phyloP scores from a whole-genome alignment of 2,888 invertebrate species.

The Loripinus fragilis region DNA sequence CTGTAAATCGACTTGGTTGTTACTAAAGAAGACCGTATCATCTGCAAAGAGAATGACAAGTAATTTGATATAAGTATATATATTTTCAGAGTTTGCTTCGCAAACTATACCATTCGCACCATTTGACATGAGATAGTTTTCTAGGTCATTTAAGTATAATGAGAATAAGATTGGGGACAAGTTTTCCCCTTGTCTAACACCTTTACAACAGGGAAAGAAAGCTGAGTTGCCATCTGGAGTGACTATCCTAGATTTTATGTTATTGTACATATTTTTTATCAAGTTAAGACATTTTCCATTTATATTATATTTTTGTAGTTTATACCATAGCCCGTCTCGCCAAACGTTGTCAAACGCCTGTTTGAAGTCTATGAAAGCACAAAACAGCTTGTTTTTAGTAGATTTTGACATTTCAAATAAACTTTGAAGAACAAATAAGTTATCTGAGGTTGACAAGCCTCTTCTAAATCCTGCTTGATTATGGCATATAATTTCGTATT shows the following conservation, averaged over 20 bases:
- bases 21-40: background rate
- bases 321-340: too few relatives aligned
- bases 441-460: too few relatives aligned
- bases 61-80: background rate
- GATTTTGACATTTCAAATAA: too few relatives aligned
- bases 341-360: too few relatives aligned
- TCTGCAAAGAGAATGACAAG: background rate
- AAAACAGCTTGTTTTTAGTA: too few relatives aligned
- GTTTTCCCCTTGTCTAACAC: background rate
- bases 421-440: too few relatives aligned
- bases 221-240: background rate
- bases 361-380: too few relatives aligned
- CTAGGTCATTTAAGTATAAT: background rate
- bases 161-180: background rate
- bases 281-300: too few relatives aligned
- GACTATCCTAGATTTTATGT: background rate
- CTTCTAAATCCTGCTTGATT: too few relatives aligned
- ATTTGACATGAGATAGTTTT: background rate
- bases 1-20: background rate
- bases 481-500: too few relatives aligned
- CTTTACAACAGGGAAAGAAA: background rate
- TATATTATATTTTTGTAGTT: too few relatives aligned
- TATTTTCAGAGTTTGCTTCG: background rate
- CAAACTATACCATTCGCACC: background rate
- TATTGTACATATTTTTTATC: too few relatives aligned